Evolutionary conservation across 2,888 invertebrate species (phyloP), one percentile per base, ranked within the genome.

Genomic region (Perizoma affinitatum): DNA sequence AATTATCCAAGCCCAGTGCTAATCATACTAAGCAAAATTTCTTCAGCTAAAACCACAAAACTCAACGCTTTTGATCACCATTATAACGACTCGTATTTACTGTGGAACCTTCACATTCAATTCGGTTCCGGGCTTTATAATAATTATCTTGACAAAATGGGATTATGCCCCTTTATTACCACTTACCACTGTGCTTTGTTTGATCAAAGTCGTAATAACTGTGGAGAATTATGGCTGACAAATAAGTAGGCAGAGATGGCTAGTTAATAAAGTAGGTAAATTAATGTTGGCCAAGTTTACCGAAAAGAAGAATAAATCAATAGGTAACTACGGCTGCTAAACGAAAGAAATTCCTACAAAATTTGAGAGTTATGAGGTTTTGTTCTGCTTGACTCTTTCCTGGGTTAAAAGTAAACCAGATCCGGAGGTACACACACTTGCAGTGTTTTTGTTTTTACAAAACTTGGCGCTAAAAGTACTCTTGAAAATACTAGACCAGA

Each of bases 151-250:
- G 65, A 70, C 63, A 67, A 70, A 71, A 68, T 68, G 66, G 68
- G 68, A 71, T 71, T 70, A 72, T 63, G 58, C 58, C 67, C 63
- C 66, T 74, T 71, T 69, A 70, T 71, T 71, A 70, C 67, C 58
- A 57, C 57, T 71, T 71, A 70, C 67, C 58, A 57, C 57, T 63
- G 63, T 22, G 68, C 65, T 70, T 68, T 56, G 53, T 66, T 68
- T 58, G 63, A 64, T 60, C 66, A 58, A 58, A 57, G 48, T 40
- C 40, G 54, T 64, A 60, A 67, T 67, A 65, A 63, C 64, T 61
- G 61, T 49, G 62, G 47, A 61, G 58, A 67, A 64, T 69, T 70
- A 66, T 57, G 53, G 35, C 51, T 52, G 41, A 53, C 63, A 68
- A 70, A 68, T 69, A 67, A 67, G 44, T 60, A 63, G 56, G 54